Conservation (phyloP, 35 echinoderm and acorn worm species). For the Apostichopus californicus region DNA sequence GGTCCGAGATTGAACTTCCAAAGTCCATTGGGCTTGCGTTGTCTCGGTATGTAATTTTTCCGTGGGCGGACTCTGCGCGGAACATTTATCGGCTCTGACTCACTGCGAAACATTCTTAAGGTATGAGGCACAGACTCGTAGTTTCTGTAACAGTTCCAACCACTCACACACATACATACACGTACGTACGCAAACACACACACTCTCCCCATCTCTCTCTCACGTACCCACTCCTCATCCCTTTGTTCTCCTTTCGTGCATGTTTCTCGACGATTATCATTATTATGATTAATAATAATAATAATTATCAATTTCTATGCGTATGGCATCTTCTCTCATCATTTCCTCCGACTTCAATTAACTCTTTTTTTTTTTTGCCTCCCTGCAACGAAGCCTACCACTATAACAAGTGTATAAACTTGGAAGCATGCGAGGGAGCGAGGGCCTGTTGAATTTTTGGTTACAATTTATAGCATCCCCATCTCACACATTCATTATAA, state of each 20-base stretch:
- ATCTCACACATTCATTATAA: constrained; percentile 35
- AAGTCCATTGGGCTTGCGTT: not conserved
- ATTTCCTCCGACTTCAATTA: too few species aligned
- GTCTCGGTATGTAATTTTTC: constrained; percentile 24
- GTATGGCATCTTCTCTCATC: not conserved
- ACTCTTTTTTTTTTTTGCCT: not conserved
- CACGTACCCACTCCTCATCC: not conserved
- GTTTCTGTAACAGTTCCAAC: too few species aligned
- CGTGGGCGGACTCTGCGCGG: constrained; percentile 4
- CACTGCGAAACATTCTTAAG: constrained; percentile 9
- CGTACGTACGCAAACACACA: not conserved
- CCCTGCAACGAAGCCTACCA: not conserved
- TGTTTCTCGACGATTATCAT: too few species aligned
- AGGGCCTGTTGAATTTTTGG: constrained; percentile 43
- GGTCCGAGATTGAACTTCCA: not conserved
- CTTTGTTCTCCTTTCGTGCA: too few species aligned
- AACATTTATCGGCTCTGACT: constrained; percentile 35
- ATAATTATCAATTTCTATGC: not conserved
- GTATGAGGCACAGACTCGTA: not conserved
- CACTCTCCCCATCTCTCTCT: not conserved
- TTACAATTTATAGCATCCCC: constrained; percentile 36
- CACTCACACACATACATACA: too few species aligned
- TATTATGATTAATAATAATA: not conserved
- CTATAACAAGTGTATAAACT: not conserved
- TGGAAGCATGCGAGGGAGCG: too few species aligned